Evolutionary conservation across 2,113 vertebrate genomes (phyloP), one percentile per base, ranked within the genome.

Genomic region (Oostethus manadensis): DNA sequence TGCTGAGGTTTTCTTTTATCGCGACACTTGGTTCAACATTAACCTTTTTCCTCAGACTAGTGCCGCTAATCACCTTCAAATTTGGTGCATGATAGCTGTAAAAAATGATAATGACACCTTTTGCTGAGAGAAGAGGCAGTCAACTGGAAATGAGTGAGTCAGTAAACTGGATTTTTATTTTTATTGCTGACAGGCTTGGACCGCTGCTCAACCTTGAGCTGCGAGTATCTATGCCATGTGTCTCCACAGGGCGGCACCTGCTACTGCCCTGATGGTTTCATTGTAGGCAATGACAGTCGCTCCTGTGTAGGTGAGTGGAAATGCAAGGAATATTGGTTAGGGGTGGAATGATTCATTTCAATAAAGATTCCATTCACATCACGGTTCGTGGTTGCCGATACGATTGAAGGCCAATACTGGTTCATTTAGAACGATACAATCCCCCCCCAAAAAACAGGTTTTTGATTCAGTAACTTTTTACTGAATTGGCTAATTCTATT

Each of bases 231-330:
- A 23, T 89, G 89, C 72, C 89, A 89, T 54, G 17, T 47, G 8
- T 86, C 85, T 57, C 89, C 89, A 10, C 58, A 84, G 58, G 89
- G 89, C 1, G 88, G 89, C 6, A 7, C 72, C 10, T 90, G 89
- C 66, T 86, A 84, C 72, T 90, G 89, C 42, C 89, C 89, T 0
- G 84, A 88, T 64, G 87, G 88, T 8, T 89, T 79, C 53, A 80
- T 66, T 40, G 81, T 89, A 8, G 85, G 83, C 65, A 90, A 89
- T 71, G 89, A 89, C 76, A 90, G 86, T 29, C 87, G 88, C 3
- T 77, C 86, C 2, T 90, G 89, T 70, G 78, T 73, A 1, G 89
- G 89, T 89, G 64, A 82, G 85, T 73, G 10, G 33, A 40, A 16
- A 29, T 2, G 23, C 22, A 11, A 13, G n/a, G 3, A 9, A 6